Conservation (phyloP, 2,113 vertebrate species). For the Paedocypris sp. region DNA sequence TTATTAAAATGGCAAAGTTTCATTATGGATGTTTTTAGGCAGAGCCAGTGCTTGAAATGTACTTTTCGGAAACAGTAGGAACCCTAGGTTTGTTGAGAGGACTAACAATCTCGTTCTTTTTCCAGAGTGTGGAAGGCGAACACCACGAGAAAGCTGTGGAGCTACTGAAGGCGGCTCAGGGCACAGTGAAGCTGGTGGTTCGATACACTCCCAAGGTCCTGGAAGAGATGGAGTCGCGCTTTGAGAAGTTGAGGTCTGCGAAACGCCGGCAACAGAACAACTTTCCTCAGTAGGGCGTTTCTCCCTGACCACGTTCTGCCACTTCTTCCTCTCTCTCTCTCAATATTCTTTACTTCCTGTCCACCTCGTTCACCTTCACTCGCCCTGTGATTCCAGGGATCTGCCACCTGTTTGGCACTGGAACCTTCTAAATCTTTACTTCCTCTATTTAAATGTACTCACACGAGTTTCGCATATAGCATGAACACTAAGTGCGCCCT, state of each 20-base stretch:
- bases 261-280: constrained; percentile 95
- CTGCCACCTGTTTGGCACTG: constrained; percentile 38
- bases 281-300: constrained; percentile 59
- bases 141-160: constrained; percentile 96
- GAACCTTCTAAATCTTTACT: constrained; percentile 41
- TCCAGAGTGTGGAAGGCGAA: constrained; percentile 90
- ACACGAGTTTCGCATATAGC: constrained; percentile 34
- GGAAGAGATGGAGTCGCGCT: constrained; percentile 94
- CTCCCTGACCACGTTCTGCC: neutral
- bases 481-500: constrained; percentile 42
- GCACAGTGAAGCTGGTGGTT: constrained; percentile 91
- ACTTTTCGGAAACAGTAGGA: no score
- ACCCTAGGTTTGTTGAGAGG: no score
- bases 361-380: neutral
- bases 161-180: constrained; percentile 92
- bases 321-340: neutral
- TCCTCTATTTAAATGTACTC: constrained; percentile 27
- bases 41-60: no score
- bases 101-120: constrained; percentile 21
- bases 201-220: constrained; percentile 92
- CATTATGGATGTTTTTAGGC: no score
- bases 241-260: constrained; percentile 97
- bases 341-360: neutral
- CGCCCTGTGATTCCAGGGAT: constrained; percentile 32
- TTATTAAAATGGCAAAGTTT: no score